phyloP scores from a whole-genome alignment of 2,113 vertebrate species.

The Perca flavescens region DNA sequence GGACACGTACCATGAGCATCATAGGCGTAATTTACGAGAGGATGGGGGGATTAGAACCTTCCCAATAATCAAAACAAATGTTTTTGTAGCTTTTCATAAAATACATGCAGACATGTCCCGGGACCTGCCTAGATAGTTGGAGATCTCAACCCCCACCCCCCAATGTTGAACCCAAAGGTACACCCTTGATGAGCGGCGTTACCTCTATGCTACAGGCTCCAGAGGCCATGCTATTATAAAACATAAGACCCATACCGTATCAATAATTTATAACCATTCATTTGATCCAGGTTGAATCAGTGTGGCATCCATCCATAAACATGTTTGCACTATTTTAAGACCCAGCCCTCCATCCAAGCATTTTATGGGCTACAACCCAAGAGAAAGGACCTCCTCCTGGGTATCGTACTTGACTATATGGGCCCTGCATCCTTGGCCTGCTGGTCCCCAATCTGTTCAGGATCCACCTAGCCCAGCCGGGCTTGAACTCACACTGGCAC shows the following conservation, averaged over 20 bases:
- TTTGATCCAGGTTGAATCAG: conserved; percentile 29
- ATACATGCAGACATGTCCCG: too few species aligned
- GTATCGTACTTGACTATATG: conserved; percentile 69
- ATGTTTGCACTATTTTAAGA: conserved; percentile 75
- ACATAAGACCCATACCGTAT: neutral
- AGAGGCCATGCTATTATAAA: neutral
- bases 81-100: too few species aligned
- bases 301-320: conserved; percentile 40
- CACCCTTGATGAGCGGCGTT: too few species aligned
- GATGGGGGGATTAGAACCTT: too few species aligned
- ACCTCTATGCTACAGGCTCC: neutral
- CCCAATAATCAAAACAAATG: too few species aligned
- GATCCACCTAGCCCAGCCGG: conserved; percentile 73
- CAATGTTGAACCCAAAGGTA: too few species aligned
- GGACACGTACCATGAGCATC: too few species aligned
- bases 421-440: conserved; percentile 72
- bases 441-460: conserved; percentile 83
- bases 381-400: conserved; percentile 58
- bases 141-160: too few species aligned
- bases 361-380: conserved; percentile 64
- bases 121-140: too few species aligned
- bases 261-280: conserved; percentile 12
- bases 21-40: too few species aligned
- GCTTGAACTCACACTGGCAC: conserved; percentile 52
- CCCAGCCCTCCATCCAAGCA: conserved; percentile 37